Base-by-base conservation (phyloP, 2,888 invertebrate species). In the Rhamphomyia laevipes region DNA sequence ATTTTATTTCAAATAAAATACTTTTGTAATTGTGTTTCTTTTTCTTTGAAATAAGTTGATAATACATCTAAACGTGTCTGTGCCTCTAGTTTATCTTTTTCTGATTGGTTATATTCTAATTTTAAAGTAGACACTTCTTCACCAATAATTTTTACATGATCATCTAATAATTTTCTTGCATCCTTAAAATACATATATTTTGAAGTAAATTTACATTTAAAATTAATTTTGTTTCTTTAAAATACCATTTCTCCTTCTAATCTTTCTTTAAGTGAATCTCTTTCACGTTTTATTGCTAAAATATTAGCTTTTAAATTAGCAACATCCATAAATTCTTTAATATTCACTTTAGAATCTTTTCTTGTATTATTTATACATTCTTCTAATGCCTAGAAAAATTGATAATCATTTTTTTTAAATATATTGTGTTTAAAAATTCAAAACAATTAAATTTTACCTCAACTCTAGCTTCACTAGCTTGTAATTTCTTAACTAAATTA, bases 31-130 rank as follows among this genome's bases (percentile, higher is more conserved):
- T 91, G 86, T 13, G 82, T 77, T 68, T 93, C 93, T 59, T 88
- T 84, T 56, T 93, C 90, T 62, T 91, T 88, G 72, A 93, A 93
- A 68, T 92, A 93, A 62, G 83, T 84, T 0, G 87, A 84, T 38
- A 94, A 73, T 2, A 93, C 91, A 63, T 88, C 87, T 2, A 93
- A 75, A 59, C 87, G 80, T 1, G 89, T 91, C 58, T 82, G 77
- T 0, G 89, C 84, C 64, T 92, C 91, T 1, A 80, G 61, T 59
- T 81, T 82, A 50, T 82, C 82, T 55, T 78, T 78, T 60, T 85
- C 83, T 1, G 82, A 81, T 56, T 77, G 69, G 59, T 77, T 76
- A 58, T 76, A 78, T 56, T 78, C 77, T 51, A 74, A 73, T 52
- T 75, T 75, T 15, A 82, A 65, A 45, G 68, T 68, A 41, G 71